Evolutionary conservation across 2,797 vertebrate species (phyloP).

Genomic region (Spheniscus humboldti): DNA sequence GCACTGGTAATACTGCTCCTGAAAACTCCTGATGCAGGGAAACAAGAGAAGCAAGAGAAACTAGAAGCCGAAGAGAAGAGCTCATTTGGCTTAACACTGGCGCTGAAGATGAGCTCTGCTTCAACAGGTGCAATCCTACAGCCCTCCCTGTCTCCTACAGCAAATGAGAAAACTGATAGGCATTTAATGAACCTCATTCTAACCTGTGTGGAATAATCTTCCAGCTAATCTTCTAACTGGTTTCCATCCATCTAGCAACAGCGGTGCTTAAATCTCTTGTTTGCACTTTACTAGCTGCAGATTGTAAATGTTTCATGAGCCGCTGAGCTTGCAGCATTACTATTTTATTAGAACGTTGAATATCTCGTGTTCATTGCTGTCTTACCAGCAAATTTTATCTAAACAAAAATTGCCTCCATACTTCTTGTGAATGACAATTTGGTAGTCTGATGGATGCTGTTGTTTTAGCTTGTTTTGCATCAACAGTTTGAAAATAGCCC

Average conservation of each 20-base stretch:
- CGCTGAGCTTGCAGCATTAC: slow-evolving; percentile 79
- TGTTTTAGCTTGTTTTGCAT: slow-evolving; percentile 26
- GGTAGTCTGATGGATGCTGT: slow-evolving; percentile 10
- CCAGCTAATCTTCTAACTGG: slow-evolving; percentile 50
- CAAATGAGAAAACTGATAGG: slow-evolving; percentile 34
- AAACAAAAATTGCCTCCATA: slow-evolving; percentile 57
- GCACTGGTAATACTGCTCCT: not conserved
- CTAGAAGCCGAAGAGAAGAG: not conserved
- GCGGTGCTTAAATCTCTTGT: slow-evolving; percentile 72
- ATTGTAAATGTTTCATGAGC: slow-evolving; percentile 80
- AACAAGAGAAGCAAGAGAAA: not conserved
- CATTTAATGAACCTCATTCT: slow-evolving; percentile 64
- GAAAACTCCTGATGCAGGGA: not conserved
- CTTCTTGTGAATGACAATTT: slow-evolving; percentile 60
- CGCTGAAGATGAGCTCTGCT: not conserved
- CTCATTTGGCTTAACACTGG: not conserved
- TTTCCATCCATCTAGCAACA: slow-evolving; percentile 61
- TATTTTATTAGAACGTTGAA: slow-evolving; percentile 77
- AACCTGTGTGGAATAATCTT: slow-evolving; percentile 70
- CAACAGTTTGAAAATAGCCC: slow-evolving; percentile 39
- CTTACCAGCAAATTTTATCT: slow-evolving; percentile 62
- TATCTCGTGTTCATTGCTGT: slow-evolving; percentile 66
- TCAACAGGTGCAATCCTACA: slow-evolving; percentile 51
- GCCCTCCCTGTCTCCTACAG: not conserved
- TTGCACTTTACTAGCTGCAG: slow-evolving; percentile 71